Percentiles rank a stretch among this genome's conserved stretches.
phyloP scores from a whole-genome alignment of 2,113 vertebrate genomes.

The Oncorhynchus gorbuscha region DNA sequence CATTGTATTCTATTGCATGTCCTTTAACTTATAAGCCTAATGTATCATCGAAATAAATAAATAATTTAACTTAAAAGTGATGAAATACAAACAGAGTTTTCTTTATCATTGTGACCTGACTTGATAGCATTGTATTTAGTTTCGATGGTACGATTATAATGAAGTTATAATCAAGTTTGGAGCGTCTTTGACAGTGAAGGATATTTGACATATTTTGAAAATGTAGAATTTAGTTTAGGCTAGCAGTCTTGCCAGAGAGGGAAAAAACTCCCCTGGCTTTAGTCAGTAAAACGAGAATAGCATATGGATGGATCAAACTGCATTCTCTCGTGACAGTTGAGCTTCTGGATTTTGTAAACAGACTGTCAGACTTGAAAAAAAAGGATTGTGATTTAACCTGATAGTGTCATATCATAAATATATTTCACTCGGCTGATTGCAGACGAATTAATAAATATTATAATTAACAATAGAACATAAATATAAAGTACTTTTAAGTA shows the following conservation, averaged over 20 bases:
- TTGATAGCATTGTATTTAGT: neutral
- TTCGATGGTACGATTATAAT: neutral
- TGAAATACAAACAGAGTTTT: neutral
- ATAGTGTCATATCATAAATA: slow-evolving; percentile 55
- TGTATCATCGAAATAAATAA: neutral
- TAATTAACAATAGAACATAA: no score
- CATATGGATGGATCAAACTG: slow-evolving; percentile 12
- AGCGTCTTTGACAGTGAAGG: no score
- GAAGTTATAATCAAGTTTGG: neutral
- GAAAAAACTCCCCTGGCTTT: no score
- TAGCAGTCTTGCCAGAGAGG: no score
- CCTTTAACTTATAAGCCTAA: neutral
- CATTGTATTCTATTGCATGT: neutral
- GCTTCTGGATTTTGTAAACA: slow-evolving; percentile 65
- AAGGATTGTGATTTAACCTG: slow-evolving; percentile 38
- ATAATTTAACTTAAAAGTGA: neutral
- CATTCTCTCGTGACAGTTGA: slow-evolving; percentile 41
- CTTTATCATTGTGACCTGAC: neutral
- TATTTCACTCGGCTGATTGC: slow-evolving; percentile 31
- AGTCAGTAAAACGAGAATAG: neutral
- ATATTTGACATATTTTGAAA: no score
- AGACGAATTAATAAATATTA: neutral
- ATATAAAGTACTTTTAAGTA: neutral
- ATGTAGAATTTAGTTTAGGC: no score
- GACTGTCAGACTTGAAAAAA: slow-evolving; percentile 64